Evolutionary conservation across 2,113 vertebrate species (phyloP).

Genomic region (Mesembrinibis cayennensis): DNA sequence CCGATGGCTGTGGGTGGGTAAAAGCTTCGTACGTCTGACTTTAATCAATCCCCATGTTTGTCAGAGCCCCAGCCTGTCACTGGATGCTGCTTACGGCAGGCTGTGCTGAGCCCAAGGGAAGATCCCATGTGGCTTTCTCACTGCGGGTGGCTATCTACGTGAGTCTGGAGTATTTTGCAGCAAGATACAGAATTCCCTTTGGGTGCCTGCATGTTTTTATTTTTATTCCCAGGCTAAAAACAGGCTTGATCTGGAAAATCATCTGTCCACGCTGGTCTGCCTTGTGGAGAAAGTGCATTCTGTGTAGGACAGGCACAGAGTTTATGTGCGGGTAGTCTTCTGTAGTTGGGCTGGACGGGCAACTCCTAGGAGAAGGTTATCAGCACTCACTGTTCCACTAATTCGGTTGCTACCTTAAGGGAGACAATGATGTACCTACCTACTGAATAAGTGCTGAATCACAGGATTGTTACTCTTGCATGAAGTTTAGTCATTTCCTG

Average conservation of each 20-base stretch:
- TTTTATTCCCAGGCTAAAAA: background rate
- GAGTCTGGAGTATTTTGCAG: background rate
- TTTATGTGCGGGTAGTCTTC: background rate
- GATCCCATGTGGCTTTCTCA: background rate
- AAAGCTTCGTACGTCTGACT: background rate
- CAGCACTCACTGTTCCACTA: background rate
- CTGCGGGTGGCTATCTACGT: rapidly evolving
- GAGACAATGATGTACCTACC: background rate
- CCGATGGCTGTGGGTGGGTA: background rate
- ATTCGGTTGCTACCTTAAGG: background rate
- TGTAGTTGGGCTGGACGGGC: background rate
- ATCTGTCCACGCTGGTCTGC: rapidly evolving
- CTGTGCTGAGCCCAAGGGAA: background rate
- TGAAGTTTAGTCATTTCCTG: constrained; percentile 19
- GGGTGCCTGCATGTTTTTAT: background rate
- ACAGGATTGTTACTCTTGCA: background rate
- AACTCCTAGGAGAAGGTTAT: background rate
- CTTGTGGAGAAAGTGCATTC: background rate
- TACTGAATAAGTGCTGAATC: constrained; percentile 5
- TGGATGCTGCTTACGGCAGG: background rate
- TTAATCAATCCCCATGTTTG: rapidly evolving
- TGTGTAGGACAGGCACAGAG: background rate
- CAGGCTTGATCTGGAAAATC: background rate
- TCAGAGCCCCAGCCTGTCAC: background rate
- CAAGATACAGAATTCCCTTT: background rate